Percentiles rank a stretch among this genome's conserved stretches.
Evolutionary conservation across 2,888 invertebrate genomes (phyloP).

Genomic region (Netelia virgata): DNA sequence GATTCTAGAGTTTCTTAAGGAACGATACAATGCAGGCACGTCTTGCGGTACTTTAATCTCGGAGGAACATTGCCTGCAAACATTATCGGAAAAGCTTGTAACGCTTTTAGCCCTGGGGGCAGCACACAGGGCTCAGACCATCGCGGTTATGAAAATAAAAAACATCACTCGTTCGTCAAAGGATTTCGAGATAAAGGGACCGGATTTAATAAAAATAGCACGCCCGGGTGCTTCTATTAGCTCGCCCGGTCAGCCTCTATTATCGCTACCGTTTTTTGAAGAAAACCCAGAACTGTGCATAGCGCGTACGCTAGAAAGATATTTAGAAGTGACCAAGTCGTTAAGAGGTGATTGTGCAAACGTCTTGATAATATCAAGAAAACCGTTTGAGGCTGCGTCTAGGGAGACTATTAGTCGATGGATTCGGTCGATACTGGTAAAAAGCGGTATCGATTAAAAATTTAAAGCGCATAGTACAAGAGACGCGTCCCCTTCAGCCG

Average conservation of each 20-base stretch:
- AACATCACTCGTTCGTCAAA: not conserved
- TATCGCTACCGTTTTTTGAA: conserved; percentile 25
- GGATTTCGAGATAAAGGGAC: conserved; percentile 46
- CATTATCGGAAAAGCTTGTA: conserved; percentile 41
- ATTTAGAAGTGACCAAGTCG: conserved; percentile 41
- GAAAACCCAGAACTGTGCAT: conserved; percentile 29
- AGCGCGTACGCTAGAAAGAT: conserved; percentile 17
- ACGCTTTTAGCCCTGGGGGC: conserved; percentile 45
- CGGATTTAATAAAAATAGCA: conserved; percentile 52
- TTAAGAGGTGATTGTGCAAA: conserved; percentile 21
- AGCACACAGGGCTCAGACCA: conserved; percentile 49
- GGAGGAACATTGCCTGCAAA: conserved; percentile 24
- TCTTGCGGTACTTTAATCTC: conserved; percentile 56
- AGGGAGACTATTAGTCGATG: conserved; percentile 51
- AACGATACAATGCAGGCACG: conserved; percentile 39
- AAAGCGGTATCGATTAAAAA: conserved; percentile 29
- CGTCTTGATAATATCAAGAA: conserved; percentile 48
- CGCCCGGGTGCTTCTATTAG: conserved; percentile 37
- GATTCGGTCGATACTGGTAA: conserved; percentile 31
- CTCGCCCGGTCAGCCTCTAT: conserved; percentile 24
- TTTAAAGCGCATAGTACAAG: conserved; percentile 47
- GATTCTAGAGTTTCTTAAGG: no score
- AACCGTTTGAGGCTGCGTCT: conserved; percentile 35
- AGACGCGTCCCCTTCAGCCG: conserved; percentile 45
- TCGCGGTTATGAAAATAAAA: conserved; percentile 36